Evolutionary conservation across 2,797 vertebrate genomes (phyloP), one percentile per base, ranked within the genome.

Genomic region (Micropoecilia bifurca): DNA sequence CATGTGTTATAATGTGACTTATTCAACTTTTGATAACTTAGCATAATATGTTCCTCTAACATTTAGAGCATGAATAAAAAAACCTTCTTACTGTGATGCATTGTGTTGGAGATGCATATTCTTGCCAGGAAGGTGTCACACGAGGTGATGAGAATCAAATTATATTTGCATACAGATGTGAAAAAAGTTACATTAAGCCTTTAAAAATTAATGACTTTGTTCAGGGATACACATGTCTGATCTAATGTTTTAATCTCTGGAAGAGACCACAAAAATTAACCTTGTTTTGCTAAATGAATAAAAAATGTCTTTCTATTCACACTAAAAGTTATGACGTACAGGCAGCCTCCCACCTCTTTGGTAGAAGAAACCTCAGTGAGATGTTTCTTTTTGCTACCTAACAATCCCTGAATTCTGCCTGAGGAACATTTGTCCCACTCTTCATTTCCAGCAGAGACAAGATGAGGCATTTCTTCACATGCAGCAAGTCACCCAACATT

Each of bases 91-190:
- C 43, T 28, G 14, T 46, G 25, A n/a, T 33, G 25, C n/a, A 6
- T 73, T 78, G 77, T 73, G 43, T 50, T 20, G 36, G 5, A 8
- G 30, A 28, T 18, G 36, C 63, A 16, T 47, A 43, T 66, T 74
- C 41, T 74, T 30, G 39, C 74, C 43, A 53, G 53, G 74, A 73
- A 48, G 73, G 78, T 73, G 71, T 61, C 45, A 46, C 13, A 30
- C 28, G 71, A 79, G 48, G 33, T 2, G n/a, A 47, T 36, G 39
- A 10, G 46, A 18, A 50, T 20, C 16, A 53, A 68, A 33, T 79
- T 66, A 61, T 73, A 33, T 74, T 30, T 79, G 73, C 45, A 79
- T 66, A 72, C 12, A 59, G 41, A 39, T 59, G n/a, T 55, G 53
- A 59, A 63, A 63, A 63, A 33, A 36, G n/a, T 66, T 66, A 66